A percentile compares a stretch with the other conserved stretches of the same genome.
These are phyloP conservation scores for Euleptes europaea DNA, from an alignment of 2,113 vertebrate species.

Conservation along the genomic window DNA sequence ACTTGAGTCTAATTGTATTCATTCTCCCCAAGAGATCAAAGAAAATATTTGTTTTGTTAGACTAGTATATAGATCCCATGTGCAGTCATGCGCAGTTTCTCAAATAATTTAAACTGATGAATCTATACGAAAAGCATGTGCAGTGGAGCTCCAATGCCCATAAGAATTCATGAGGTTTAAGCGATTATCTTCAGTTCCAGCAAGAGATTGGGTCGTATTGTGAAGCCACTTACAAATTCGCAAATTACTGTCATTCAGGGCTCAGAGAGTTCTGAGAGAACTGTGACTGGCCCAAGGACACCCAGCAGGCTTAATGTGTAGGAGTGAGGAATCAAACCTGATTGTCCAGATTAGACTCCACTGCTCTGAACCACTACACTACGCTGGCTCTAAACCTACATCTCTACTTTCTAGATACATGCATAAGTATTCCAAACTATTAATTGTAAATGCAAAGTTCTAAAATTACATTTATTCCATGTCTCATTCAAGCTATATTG, in stretches of 20 bases:
- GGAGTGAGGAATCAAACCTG: too few species aligned
- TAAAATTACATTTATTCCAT: not conserved
- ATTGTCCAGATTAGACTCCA: too few species aligned
- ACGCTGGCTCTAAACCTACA: too few species aligned
- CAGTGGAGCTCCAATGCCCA: not conserved
- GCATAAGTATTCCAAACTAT: not conserved
- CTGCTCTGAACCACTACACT: too few species aligned
- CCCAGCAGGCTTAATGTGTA: too few species aligned
- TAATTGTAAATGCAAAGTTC: not conserved
- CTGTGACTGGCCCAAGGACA: too few species aligned
- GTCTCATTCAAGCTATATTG: not conserved
- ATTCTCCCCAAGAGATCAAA: too few species aligned
- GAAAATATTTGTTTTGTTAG: too few species aligned
- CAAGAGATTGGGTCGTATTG: not conserved
- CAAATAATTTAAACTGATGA: not conserved
- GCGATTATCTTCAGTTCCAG: not conserved
- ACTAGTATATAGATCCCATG: not conserved
- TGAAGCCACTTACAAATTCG: not conserved
- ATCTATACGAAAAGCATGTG: not conserved
- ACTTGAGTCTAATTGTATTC: too few species aligned
- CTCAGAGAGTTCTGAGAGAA: too few species aligned
- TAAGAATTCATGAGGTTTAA: not conserved
- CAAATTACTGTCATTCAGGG: not conserved
- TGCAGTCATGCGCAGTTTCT: not conserved
- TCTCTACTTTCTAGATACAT: not conserved